Evolutionary conservation across 2,888 invertebrate species (phyloP), one percentile per base, ranked within the genome.

Genomic region (Luperina testacea): DNA sequence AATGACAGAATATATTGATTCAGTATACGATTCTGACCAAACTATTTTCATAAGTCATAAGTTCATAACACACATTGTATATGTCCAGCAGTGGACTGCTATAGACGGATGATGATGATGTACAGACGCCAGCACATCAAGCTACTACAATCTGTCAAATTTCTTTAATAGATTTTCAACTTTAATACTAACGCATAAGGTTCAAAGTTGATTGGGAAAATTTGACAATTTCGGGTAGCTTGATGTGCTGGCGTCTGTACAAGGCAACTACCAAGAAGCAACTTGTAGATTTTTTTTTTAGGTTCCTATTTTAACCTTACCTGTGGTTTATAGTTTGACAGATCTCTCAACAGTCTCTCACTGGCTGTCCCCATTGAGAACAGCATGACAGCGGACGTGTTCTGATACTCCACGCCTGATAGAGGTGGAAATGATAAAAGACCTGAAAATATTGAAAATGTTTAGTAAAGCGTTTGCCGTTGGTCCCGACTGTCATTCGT

Each of bases 321-420:
- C 91, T 97, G 95, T 0, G 97, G 96, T 88, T 97, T 97, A 82
- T 97, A 98, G 91, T 98, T 98, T 0, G 98, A 97, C 13, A 98
- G 94, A 27, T 97, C 97, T 90, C 97, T 96, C 2, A 98, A 94
- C 0, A 98, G 92, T 51, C 96, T 95, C 88, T 98, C 98, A 85
- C 98, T 98, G 20, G 98, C 97, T 0, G 98, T 97, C 0, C 98
- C 98, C 93, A 98, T 97, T 0, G 97, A 97, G 92, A 98, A 98
- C 5, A 98, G 93, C 79, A 97, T 96, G 3, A 98, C 90, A 0
- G 97, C 97, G 45, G 97, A 96, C 3, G 97, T 90, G 79, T 94
- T 94, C 53, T 92, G 93, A 68, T 97, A 97, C 63, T 97, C 97
- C 48, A 97, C 94, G 0, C 97, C 98, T 32, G 98, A 95, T 7